Base-by-base conservation (phyloP, 2,888 invertebrate species). In the Lepeophtheirus nordmannii region DNA sequence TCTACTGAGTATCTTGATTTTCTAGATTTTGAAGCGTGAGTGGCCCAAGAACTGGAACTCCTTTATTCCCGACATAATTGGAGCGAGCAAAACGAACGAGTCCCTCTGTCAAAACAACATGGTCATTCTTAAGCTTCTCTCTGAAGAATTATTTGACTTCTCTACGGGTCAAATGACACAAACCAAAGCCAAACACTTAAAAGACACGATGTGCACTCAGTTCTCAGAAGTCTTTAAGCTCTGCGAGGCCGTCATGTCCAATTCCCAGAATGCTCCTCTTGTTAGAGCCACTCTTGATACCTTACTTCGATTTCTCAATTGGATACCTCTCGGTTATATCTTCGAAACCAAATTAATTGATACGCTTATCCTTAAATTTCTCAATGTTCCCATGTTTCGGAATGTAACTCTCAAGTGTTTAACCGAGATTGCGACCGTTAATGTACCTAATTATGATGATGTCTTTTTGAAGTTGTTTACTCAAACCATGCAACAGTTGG, bases 1-100 rank as follows among this genome's bases (percentile, higher is more conserved):
- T 7, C 2, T 20, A 10, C 39, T 37, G n/a, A 22, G 8, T 14
- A n/a, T 10, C 7, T 8, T 17, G 22, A n/a, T 37, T 17, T 23
- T 62, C 1, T 30, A 63, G 63, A 63, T 63, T 56, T 81, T 98
- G 74, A 99, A 99, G 78, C 83, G 96, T 73, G 98, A 98, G 78
- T 99, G 98, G 98, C 98, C 98, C 67, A 92, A 92, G 75, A 96
- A 98, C 76, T 99, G 98, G 98, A 93, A 96, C 73, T 87, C 92
- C 38, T 99, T 99, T 77, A 97, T 99, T 72, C 86, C 89, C 73
- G 98, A 99, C 76, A 98, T 98, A 75, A 97, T 99, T 68, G 98
- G 97, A 68, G 93, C 98, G 60, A 94, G 94, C 72, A 94, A 94
- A 80, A 96, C 96, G 37, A 97, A 96, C 76, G 98, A 98, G 77